A percentile compares a stretch with the other conserved stretches of the same genome.
Evolutionary conservation across 2,797 vertebrate genomes (phyloP).

Genomic region (Smutsia temminckii): DNA sequence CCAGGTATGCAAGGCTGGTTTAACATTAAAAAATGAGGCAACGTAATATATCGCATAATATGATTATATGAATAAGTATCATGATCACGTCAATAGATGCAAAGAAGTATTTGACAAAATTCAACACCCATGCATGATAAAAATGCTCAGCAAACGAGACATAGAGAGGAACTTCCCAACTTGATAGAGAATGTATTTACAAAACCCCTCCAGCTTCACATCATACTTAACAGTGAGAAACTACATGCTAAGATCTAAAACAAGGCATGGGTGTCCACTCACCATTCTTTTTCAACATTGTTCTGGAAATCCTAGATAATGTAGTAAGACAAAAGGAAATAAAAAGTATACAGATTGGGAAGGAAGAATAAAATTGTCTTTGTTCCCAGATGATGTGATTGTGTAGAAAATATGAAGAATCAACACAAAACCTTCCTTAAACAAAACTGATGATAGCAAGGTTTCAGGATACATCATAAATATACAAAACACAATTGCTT

Average conservation of each 20-base stretch:
- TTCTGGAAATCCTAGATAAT: background rate
- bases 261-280: background rate
- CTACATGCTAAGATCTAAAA: background rate
- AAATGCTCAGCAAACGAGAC: background rate
- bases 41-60: background rate
- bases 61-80: background rate
- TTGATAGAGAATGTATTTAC: background rate
- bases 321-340: background rate
- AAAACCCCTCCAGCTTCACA: background rate
- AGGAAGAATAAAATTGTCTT: background rate
- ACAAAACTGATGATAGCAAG: background rate
- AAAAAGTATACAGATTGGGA: background rate
- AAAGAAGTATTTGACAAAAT: background rate
- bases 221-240: background rate
- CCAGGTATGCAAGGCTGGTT: background rate
- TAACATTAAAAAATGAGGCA: background rate
- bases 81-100: background rate
- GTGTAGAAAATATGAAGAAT: background rate
- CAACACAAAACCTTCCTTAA: background rate
- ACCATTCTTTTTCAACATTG: background rate
- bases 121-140: background rate
- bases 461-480: background rate
- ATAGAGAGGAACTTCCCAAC: background rate
- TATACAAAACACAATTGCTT: background rate
- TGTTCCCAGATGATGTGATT: background rate